Base-by-base conservation (phyloP, 2,888 invertebrate species). In the Drosophila kambysellisi region DNA sequence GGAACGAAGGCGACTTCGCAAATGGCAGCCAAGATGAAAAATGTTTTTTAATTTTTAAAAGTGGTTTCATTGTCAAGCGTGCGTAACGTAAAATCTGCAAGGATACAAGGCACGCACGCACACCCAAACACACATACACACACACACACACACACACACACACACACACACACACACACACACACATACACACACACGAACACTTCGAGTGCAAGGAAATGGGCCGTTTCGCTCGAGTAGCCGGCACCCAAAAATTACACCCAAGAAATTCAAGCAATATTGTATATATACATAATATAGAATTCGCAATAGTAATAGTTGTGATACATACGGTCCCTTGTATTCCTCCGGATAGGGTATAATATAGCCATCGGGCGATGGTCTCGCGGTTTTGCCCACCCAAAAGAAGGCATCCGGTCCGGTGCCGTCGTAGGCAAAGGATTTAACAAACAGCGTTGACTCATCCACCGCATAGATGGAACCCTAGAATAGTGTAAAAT, bases 381-480 rank as follows among this genome's bases (percentile, higher is more conserved):
- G 97, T 76, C 96, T 95, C 2, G 95, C 94, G 5, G 96, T 95
- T 89, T 96, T 97, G 17, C 98, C 98, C 70, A 97, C 96, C 98
- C 97, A 98, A 94, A 98, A 98, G 94, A 96, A 97, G 1, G 97
- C 97, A 92, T 97, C 97, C 72, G 97, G 97, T 11, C 96, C 97
- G 9, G 96, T 96, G 50, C 98, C 98, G 91, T 98, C 98, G 92
- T 98, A 98, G 52, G 95, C 96, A 93, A 98, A 98, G 50, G 96
- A 96, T 89, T 96, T 96, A 88, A 98, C 96, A 94, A 96, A 98
- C 73, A 98, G 95, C 25, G 98, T 98, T 91, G 95, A 96, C 91
- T 98, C 98, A 91, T 98, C 98, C 8, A 98, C 97, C 0, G 97
- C 97, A 93, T 97, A 98, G 35, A 96, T 97, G 2, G 95, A 95